Evolutionary conservation across 1,140 invertebrate genomes (phyloP), one percentile per base, ranked within the genome.

Genomic region (Thaumetopoea pityocampa): DNA sequence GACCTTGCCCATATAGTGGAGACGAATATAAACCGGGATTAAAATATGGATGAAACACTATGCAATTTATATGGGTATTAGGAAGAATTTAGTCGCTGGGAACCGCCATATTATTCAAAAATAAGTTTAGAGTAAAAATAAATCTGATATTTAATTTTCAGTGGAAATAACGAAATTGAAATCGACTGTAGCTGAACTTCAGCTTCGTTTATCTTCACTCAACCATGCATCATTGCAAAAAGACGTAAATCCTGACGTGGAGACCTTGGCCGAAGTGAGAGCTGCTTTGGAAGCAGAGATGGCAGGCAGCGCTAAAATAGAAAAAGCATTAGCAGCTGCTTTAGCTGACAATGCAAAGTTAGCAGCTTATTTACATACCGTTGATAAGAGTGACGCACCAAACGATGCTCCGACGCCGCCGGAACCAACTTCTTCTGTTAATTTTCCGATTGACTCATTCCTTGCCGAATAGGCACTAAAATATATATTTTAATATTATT

Each of bases 391-490:
- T 22, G 10, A 45, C 2, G 16, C 18, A 12, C 10, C 24, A 4
- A 29, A 36, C 20, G 49, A 37, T 30, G 26, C 42, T 5, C 32
- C 44, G 0, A 20, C 46, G 8, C 29, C 28, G 2, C 32, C 26
- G 10, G 51, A 46, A 34, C 32, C 19, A n/a, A 5, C 24, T 27
- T 14, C 29, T 22, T 59, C 65, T 1, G 61, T 68, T 26, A 59
- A 72, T 28, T 67, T 55, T 37, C 64, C 72, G 0, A 70, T 81
- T 22, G 72, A 79, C 26, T 74, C 57, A 3, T 81, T 81, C 36
- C 59, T 81, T 38, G 74, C 71, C 29, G 69, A 79, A 20, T 77
- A 60, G 62, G 44, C 27, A 10, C 11, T 26, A 26, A 11, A 7
- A 14, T 34, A 15, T 8, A 3, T n/a, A 30, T 1, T 4, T 23